Base-by-base conservation (phyloP, 1,140 invertebrate genomes). In the Tachypleus tridentatus region DNA sequence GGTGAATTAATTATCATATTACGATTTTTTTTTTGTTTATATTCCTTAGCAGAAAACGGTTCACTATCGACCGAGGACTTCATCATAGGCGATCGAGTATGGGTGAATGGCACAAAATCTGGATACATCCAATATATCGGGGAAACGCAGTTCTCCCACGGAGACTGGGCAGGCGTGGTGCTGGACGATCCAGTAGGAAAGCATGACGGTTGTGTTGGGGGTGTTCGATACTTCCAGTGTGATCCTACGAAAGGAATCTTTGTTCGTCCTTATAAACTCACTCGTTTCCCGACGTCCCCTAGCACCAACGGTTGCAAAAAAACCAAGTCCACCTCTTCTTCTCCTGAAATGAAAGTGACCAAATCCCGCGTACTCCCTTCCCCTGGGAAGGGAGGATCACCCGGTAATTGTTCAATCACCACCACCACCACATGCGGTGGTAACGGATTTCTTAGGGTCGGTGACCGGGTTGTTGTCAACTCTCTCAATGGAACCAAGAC, bases 131-230 rank as follows among this genome's bases (percentile, higher is more conserved):
- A 93, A 47, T 98, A 90, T 76, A 94, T 98, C 67, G 96, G 96
- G n/a, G 93, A 97, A 76, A 96, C 94, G 53, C 73, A 67, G 63
- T 98, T 98, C 78, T 93, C 90, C 50, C 85, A 88, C 54, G 95
- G 95, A 70, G 91, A 94, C 66, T 98, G 94, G 94, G 93, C 92
- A 72, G 95, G 95, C 54, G 86, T 98, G 64, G 93, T 94, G 57
- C 82, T 98, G 64, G 94, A 98, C 76, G 87, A 93, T 69, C 84
- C 92, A 49, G 89, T 90, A 73, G 95, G 95, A 86, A 97, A 97
- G 82, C 97, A 98, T 76, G 93, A 97, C 80, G 95, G 95, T 29
- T 91, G 91, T 49, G 93, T 98, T 58, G 87, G 88, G 63, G 93
- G 93, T 29, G 84, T 85, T 47, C 82, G 88, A 53, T 96, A 95